Evolutionary conservation across 1,140 invertebrate genomes (phyloP).

Genomic region (Drosophila neocordata): DNA sequence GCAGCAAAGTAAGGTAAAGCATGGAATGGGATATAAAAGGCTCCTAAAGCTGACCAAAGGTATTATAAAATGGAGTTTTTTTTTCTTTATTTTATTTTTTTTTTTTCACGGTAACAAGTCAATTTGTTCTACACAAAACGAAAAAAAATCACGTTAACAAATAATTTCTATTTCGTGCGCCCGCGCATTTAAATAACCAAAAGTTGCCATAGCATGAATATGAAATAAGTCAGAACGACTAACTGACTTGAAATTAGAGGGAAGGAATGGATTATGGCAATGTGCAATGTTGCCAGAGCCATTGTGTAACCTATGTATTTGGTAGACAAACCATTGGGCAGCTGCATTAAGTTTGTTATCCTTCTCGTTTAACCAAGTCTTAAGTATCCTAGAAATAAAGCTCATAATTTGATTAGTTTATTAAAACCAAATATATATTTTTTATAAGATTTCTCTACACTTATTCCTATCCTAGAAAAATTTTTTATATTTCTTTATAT

Average conservation of each 20-base stretch:
- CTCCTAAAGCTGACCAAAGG: constrained; percentile 10
- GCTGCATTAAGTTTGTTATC: constrained; percentile 44
- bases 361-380: constrained; percentile 27
- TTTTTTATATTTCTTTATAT: too few species aligned
- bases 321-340: constrained; percentile 47
- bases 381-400: constrained; percentile 39
- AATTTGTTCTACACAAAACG: constrained; percentile 62
- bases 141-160: constrained; percentile 61
- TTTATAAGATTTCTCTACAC: too few species aligned
- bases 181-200: constrained; percentile 51
- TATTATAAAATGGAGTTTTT: constrained; percentile 27
- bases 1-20: constrained; percentile 27
- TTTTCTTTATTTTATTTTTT: constrained; percentile 7
- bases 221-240: constrained; percentile 38
- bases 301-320: constrained; percentile 25
- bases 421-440: too few species aligned
- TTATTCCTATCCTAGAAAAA: too few species aligned
- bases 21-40: neutral
- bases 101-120: constrained; percentile 52
- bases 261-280: constrained; percentile 4
- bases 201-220: constrained; percentile 50
- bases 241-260: constrained; percentile 1
- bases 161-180: constrained; percentile 50
- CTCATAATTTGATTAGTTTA: neutral
- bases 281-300: neutral